Evolutionary conservation across 1,140 invertebrate species (phyloP).

Genomic region (Amphibalanus amphitrite): DNA sequence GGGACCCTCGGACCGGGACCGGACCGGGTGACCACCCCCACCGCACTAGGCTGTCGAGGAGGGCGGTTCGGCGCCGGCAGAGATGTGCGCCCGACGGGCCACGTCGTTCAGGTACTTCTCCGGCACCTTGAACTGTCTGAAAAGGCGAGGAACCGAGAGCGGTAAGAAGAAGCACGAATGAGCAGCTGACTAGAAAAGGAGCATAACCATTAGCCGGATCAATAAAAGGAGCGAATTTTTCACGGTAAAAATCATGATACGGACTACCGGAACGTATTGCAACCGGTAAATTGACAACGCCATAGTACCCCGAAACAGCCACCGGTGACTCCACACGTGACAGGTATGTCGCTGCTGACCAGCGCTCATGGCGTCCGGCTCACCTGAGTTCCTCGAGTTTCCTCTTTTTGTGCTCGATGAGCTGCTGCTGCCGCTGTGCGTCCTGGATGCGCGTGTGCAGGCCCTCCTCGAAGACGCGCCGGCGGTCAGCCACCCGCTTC

Average conservation of each 20-base stretch:
- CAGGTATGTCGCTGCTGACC: too few relatives aligned
- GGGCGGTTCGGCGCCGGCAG: not conserved
- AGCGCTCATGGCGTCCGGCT: too few relatives aligned
- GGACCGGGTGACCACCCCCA: too few relatives aligned
- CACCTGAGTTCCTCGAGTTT: not conserved
- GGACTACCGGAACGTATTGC: too few relatives aligned
- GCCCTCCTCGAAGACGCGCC: not conserved
- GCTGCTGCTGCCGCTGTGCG: not conserved
- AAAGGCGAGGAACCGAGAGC: not conserved
- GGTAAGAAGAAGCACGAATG: not conserved
- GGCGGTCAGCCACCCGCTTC: not conserved
- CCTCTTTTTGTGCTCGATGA: not conserved
- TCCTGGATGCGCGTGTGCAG: not conserved
- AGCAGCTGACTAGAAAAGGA: too few relatives aligned
- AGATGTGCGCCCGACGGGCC: not conserved
- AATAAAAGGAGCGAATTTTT: too few relatives aligned
- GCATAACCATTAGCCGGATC: too few relatives aligned
- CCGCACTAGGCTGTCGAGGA: not conserved
- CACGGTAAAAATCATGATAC: too few relatives aligned
- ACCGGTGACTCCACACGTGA: too few relatives aligned
- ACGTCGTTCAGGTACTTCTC: not conserved
- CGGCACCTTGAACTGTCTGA: not conserved
- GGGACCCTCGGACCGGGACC: too few relatives aligned
- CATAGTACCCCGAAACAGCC: too few relatives aligned
- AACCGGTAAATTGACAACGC: too few relatives aligned